phyloP scores from a whole-genome alignment of 2,797 vertebrate genomes.

The Mormyrops attenuatus region DNA sequence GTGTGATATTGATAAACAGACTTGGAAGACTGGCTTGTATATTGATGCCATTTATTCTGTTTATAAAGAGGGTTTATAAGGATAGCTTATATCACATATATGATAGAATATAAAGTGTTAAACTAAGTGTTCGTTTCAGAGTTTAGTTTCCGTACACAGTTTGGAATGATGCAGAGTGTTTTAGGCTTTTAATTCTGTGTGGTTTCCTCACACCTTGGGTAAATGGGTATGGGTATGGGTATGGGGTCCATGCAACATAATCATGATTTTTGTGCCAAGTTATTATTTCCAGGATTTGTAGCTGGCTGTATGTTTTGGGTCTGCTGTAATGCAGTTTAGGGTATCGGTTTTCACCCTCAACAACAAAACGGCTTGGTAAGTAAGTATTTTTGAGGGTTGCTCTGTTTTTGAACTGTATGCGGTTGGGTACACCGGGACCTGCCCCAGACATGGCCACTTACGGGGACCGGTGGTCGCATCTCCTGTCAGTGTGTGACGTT shows the following conservation, averaged over 20 bases:
- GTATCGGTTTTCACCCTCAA: not conserved
- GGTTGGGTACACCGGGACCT: not conserved
- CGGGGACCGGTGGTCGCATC: not conserved
- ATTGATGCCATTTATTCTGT: conserved; percentile 17
- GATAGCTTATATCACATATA: conserved; percentile 27
- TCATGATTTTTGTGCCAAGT: not conserved
- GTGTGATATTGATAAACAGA: not conserved
- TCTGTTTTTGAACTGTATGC: not conserved
- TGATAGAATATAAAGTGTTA: not conserved
- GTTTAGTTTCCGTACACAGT: not conserved
- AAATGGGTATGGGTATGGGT: not conserved
- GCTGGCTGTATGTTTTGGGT: conserved; percentile 8
- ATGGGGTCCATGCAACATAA: not conserved
- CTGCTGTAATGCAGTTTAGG: not conserved
- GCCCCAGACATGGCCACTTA: not conserved
- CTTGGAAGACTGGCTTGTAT: not conserved
- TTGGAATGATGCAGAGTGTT: not conserved
- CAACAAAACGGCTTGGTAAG: not conserved
- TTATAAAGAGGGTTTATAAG: conserved; percentile 38
- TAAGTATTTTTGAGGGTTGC: not conserved
- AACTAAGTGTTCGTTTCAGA: not conserved
- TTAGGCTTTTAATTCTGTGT: not conserved
- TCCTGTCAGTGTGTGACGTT: not conserved
- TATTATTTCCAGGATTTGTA: not conserved
- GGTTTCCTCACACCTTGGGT: not conserved